Conservation (phyloP, 2,113 vertebrate genomes). For the Calidris pugnax region DNA sequence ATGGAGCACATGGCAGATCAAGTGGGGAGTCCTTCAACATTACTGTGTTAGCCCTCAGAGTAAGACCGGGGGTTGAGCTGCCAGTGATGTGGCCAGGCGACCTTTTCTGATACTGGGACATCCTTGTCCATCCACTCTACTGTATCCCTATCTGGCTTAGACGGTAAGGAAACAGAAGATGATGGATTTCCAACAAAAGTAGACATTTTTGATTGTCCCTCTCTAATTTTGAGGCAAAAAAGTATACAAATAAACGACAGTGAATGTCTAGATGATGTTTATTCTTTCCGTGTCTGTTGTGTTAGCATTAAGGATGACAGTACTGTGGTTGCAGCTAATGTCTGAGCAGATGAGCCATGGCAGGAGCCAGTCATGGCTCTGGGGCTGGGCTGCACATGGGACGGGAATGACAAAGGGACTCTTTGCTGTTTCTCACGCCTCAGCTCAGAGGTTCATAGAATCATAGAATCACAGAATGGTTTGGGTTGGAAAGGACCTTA, state of each 20-base stretch:
- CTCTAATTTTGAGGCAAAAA: neutral
- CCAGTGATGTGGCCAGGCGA: neutral
- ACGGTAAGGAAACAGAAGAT: neutral
- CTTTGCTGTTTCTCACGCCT: neutral
- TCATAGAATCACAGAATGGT: too few species aligned
- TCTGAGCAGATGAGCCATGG: rapidly evolving
- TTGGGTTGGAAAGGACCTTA: too few species aligned
- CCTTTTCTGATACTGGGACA: neutral
- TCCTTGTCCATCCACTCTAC: neutral
- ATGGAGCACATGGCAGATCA: too few species aligned
- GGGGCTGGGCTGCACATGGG: neutral
- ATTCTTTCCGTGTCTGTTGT: neutral
- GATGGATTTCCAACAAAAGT: neutral
- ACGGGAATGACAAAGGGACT: neutral
- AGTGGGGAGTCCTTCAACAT: neutral
- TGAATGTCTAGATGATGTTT: neutral
- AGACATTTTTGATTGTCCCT: neutral
- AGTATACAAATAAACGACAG: neutral
- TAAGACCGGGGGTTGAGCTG: neutral
- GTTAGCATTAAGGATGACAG: neutral
- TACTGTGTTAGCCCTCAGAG: neutral
- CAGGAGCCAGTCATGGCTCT: neutral
- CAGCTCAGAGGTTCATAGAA: neutral
- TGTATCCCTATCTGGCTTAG: neutral
- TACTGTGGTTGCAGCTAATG: neutral